Conservation (phyloP, 2,888 invertebrate genomes). For the Chloromyia formosa region DNA sequence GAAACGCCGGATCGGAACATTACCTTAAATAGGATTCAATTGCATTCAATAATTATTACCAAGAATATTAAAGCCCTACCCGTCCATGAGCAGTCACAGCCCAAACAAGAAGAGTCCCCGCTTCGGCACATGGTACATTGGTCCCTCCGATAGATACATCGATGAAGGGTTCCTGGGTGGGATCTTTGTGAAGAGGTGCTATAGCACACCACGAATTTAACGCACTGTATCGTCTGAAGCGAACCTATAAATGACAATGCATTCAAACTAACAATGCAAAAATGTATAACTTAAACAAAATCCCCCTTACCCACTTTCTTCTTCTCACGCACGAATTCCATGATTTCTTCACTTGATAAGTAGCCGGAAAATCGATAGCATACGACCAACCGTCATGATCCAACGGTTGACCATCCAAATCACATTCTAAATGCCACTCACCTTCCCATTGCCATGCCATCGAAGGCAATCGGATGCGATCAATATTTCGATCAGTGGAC, state of each 20-base stretch:
- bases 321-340: slow-evolving; percentile 92
- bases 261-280: neutral
- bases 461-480: slow-evolving; percentile 86
- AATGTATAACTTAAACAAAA: too few species aligned
- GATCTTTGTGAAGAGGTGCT: slow-evolving; percentile 87
- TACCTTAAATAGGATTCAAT: slow-evolving; percentile 65
- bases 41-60: neutral
- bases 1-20: slow-evolving; percentile 87
- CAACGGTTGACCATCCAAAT: slow-evolving; percentile 84
- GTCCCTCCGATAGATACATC: slow-evolving; percentile 89
- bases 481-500: slow-evolving; percentile 77
- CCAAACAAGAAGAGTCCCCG: slow-evolving; percentile 86
- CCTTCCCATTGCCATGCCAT: slow-evolving; percentile 98
- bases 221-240: slow-evolving; percentile 86
- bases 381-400: slow-evolving; percentile 95
- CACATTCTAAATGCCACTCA: slow-evolving; percentile 88
- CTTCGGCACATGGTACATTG: slow-evolving; percentile 78
- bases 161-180: slow-evolving; percentile 91
- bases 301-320: slow-evolving; percentile 78
- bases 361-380: slow-evolving; percentile 89
- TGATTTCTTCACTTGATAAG: slow-evolving; percentile 80
- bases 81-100: slow-evolving; percentile 91
- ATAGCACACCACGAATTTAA: slow-evolving; percentile 94
- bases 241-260: slow-evolving; percentile 55
- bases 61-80: slow-evolving; percentile 62